phyloP scores from a whole-genome alignment of 2,888 invertebrate genomes.

The Conops quadrifasciatus region DNA sequence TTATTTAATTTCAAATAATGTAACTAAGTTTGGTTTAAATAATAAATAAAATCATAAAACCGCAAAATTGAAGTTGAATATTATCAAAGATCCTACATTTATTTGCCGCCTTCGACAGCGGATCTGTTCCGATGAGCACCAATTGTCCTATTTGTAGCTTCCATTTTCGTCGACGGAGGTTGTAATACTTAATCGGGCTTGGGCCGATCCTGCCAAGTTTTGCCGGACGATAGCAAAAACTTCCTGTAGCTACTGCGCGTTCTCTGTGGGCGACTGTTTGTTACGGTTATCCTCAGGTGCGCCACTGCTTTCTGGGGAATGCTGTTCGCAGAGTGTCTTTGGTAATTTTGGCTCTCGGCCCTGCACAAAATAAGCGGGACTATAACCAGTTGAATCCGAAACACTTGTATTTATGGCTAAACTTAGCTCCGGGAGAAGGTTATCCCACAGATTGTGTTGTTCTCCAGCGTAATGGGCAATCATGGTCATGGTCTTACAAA shows the following conservation, averaged over 20 bases:
- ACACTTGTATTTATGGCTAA: conserved; percentile 18
- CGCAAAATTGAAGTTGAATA: too few relatives aligned
- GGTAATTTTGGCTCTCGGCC: conserved; percentile 25
- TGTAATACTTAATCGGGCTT: too few relatives aligned
- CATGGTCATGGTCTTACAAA: neutral
- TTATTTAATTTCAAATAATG: too few relatives aligned
- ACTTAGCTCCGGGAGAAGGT: conserved; percentile 19
- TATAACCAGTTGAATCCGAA: conserved; percentile 21
- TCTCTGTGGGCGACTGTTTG: neutral
- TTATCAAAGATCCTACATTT: too few relatives aligned
- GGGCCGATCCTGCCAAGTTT: neutral
- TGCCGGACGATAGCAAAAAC: neutral
- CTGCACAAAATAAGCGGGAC: conserved; percentile 12
- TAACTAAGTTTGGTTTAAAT: too few relatives aligned
- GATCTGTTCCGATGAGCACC: too few relatives aligned
- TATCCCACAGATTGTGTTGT: conserved; percentile 10
- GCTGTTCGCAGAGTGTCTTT: neutral
- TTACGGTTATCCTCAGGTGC: neutral
- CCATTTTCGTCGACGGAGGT: too few relatives aligned
- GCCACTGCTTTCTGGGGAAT: neutral
- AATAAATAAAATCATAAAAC: too few relatives aligned
- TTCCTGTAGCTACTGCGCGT: neutral
- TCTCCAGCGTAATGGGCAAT: neutral
- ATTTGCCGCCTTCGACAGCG: too few relatives aligned
- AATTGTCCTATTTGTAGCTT: too few relatives aligned